These are phyloP conservation scores for Steinernema khuongi DNA, from an alignment of 1,140 invertebrate species.

Conservation along the genomic window DNA sequence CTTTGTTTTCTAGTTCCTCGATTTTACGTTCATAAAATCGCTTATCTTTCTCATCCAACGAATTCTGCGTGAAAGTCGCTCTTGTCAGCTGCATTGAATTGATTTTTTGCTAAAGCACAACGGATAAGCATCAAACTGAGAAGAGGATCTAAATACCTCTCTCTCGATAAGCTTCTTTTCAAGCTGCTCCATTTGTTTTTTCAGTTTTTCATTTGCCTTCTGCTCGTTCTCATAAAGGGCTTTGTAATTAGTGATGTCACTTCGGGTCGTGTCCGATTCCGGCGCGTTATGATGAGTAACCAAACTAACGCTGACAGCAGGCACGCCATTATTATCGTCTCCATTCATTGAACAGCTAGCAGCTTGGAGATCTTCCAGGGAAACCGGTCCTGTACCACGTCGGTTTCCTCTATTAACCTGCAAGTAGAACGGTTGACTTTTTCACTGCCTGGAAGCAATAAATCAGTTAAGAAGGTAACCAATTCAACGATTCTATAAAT, in stretches of 20 bases:
- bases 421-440: no score
- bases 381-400: constrained; percentile 38
- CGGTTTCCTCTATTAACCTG: constrained; percentile 35
- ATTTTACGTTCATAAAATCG: neutral
- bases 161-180: neutral
- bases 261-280: neutral
- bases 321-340: neutral
- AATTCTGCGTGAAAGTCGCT: neutral
- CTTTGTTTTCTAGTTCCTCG: neutral
- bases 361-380: constrained; percentile 32
- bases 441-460: no score
- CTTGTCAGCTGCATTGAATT: neutral
- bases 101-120: neutral
- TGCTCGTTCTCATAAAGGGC: neutral
- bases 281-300: neutral
- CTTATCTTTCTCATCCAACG: neutral
- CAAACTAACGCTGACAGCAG: neutral
- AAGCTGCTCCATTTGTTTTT: neutral
- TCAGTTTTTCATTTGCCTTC: neutral
- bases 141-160: neutral
- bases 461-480: no score
- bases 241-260: neutral
- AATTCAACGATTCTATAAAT: no score
- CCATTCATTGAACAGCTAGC: neutral
- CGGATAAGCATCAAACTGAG: neutral